Evolutionary conservation across 2,797 vertebrate species (phyloP).

Genomic region (Notamacropus eugenii): DNA sequence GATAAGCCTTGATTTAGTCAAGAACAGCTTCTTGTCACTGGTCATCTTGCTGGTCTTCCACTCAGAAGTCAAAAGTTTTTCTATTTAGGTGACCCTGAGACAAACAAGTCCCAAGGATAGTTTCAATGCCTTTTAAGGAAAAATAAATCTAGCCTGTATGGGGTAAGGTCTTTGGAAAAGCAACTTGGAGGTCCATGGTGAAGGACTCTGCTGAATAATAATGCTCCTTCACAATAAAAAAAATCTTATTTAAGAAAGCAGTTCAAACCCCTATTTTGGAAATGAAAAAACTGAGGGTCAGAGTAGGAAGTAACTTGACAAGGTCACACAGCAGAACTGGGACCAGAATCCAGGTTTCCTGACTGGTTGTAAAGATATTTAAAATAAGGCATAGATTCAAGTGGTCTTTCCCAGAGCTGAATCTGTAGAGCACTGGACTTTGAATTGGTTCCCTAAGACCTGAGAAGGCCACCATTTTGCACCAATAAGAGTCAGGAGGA

Average conservation of each 20-base stretch:
- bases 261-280: not conserved
- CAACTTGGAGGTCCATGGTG: not conserved
- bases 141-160: not conserved
- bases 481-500: not conserved
- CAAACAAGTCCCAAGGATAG: not conserved
- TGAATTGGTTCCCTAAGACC: conserved; percentile 6
- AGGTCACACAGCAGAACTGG: not conserved
- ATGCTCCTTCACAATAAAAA: not conserved
- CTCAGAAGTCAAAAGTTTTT: not conserved
- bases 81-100: not conserved
- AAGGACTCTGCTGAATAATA: not conserved
- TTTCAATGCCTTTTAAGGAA: not conserved
- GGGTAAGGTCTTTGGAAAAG: not conserved
- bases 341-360: not conserved
- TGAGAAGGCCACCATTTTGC: not conserved
- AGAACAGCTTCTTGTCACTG: not conserved
- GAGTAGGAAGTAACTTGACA: not conserved
- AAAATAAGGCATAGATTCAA: not conserved
- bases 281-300: not conserved
- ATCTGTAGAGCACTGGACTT: not conserved
- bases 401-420: conserved; percentile 18
- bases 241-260: not conserved
- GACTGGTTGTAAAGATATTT: conserved; percentile 32
- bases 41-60: not conserved
- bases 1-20: not conserved